Evolutionary conservation across 2,113 vertebrate species (phyloP).

Genomic region (Myotis lucifugus): DNA sequence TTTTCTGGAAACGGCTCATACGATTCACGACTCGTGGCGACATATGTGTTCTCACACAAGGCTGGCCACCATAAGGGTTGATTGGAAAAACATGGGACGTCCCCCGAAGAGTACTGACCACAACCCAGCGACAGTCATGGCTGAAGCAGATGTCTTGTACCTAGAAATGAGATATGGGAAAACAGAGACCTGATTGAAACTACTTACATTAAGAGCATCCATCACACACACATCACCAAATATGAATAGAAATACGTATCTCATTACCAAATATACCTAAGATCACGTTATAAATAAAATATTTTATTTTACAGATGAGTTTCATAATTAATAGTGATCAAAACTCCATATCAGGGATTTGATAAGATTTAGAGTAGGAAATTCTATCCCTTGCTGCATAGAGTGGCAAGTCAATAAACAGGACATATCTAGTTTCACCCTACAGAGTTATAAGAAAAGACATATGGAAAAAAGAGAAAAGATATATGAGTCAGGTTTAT

Average conservation of each 20-base stretch:
- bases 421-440: neutral
- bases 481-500: conserved; percentile 16
- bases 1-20: conserved; percentile 99
- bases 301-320: neutral
- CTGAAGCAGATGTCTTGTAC: conserved; percentile 99
- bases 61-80: conserved; percentile 95
- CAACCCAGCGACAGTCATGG: conserved; percentile 98
- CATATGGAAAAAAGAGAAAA: conserved; percentile 5
- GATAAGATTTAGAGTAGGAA: neutral
- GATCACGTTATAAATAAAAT: neutral
- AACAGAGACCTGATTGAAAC: conserved; percentile 6
- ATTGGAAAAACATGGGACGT: conserved; percentile 98
- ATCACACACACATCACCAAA: neutral
- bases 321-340: neutral
- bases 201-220: neutral
- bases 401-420: neutral
- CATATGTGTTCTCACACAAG: conserved; percentile 97
- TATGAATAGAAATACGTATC: neutral
- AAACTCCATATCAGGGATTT: neutral
- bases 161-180: conserved; percentile 79
- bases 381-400: neutral
- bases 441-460: neutral
- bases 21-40: conserved; percentile 97
- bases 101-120: conserved; percentile 96
- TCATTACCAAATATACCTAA: neutral